These are phyloP conservation scores for Austrofundulus limnaeus DNA, from an alignment of 2,113 vertebrate genomes.

Conservation along the genomic window DNA sequence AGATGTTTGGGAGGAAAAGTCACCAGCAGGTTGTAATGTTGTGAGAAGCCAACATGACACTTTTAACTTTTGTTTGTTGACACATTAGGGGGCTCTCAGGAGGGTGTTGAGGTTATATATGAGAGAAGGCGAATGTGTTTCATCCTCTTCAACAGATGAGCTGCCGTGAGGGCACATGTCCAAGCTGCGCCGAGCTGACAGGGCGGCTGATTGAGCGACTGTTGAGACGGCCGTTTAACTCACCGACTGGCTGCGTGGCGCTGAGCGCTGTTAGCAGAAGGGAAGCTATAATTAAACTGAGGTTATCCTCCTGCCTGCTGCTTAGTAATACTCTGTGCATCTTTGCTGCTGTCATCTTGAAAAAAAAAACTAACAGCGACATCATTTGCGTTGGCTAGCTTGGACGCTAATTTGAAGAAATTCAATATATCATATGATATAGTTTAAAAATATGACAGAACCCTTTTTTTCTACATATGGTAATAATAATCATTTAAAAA, in stretches of 20 bases:
- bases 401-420: no score
- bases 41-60: slow-evolving; percentile 9
- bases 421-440: no score
- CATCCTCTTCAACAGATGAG: slow-evolving; percentile 30
- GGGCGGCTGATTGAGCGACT: slow-evolving; percentile 58
- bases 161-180: slow-evolving; percentile 38
- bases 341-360: slow-evolving; percentile 38
- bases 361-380: background rate
- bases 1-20: background rate
- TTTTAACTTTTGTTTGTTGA: slow-evolving; percentile 25
- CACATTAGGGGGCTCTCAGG: slow-evolving; percentile 5
- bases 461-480: no score
- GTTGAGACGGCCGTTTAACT: slow-evolving; percentile 52
- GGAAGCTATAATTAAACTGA: slow-evolving; percentile 57
- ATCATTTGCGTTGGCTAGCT: background rate
- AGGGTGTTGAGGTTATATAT: slow-evolving; percentile 10
- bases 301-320: slow-evolving; percentile 42
- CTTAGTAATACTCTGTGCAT: slow-evolving; percentile 36
- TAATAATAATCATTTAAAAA: no score
- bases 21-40: slow-evolving; percentile 3
- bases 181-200: slow-evolving; percentile 46
- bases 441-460: no score
- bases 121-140: slow-evolving; percentile 26
- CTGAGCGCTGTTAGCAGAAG: slow-evolving; percentile 51
- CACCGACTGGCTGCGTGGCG: slow-evolving; percentile 45